Base-by-base conservation (phyloP, 2,888 invertebrate species). In the Diachrysia chrysitis region DNA sequence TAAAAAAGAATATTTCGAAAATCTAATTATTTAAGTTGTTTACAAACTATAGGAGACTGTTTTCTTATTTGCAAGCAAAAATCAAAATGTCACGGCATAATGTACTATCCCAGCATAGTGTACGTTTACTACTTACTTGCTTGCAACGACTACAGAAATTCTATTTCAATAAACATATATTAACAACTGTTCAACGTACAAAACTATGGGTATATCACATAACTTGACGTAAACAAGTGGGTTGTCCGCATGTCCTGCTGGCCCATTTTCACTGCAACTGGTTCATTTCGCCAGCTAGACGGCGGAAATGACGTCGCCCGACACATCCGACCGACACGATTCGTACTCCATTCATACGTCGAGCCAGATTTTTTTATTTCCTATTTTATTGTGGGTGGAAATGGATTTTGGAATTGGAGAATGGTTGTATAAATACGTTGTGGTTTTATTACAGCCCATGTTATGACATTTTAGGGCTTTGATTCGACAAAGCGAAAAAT, bases 291-390 rank as follows among this genome's bases (percentile, higher is more conserved):
- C 64, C 65, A 55, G 60, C 57, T 32, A 55, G 71, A 75, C 72
- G 21, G 51, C 74, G 82, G 82, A 82, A 82, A 82, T 81, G 74
- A 69, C 69, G 69, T 56, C 57, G 68, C 70, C 60, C 57, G 59
- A 74, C 71, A 56, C 53, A 72, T 78, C 80, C 71, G 63, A 63
- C 56, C 59, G 65, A 70, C 75, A 62, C 69, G 65, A 66, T 58
- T 67, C 63, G 55, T 53, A 66, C 32, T 64, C 57, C 63, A 73
- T 71, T 76, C 66, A 66, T 59, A 63, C 56, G 32, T 53, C 48
- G 55, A 68, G 60, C 48, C 37, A 67, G 68, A 58, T 29, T 46
- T 66, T 58, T 69, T 25, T 66, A 35, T 37, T 62, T 53, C 23
- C 16, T 46, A 29, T 61, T 61, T 62, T 61, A 66, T 69, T 64